Evolutionary conservation across 2,888 invertebrate species (phyloP), one percentile per base, ranked within the genome.

Genomic region (Dasypogon diadema): DNA sequence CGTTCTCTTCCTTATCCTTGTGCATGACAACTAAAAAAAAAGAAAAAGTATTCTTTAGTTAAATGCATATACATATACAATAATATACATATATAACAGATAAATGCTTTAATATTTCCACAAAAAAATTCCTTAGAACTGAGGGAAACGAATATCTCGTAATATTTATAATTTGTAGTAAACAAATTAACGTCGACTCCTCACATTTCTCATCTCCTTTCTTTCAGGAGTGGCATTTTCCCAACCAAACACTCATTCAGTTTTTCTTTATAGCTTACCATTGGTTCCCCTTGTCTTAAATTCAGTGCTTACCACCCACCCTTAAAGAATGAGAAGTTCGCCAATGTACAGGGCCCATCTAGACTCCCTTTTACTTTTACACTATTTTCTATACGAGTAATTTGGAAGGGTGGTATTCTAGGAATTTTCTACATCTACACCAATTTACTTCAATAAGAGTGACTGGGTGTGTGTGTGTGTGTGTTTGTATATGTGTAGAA

Each of bases 1-100:
- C 89, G 78, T 95, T 94, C 82, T 96, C 96, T 85, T 96, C 96
- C 85, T 96, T 96, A 83, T 95, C 95, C 88, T 96, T 95, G 90
- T 95, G 94, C 94, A 96, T 95, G 83, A 95, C 95, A 87, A 95
- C 96, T 96, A 91, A 0, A 92, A 92, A 85, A 87, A 87, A 75
- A 75, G 56, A 14, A 65, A n/a, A 24, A 54, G 18, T n/a, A n/a
- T n/a, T n/a, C n/a, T n/a, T n/a, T n/a, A n/a, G n/a, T n/a, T n/a
- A n/a, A n/a, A n/a, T n/a, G n/a, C n/a, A n/a, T n/a, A n/a, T n/a
- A n/a, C n/a, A n/a, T n/a, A n/a, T n/a, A n/a, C n/a, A n/a, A n/a
- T n/a, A n/a, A n/a, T n/a, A n/a, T n/a, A n/a, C n/a, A n/a, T n/a
- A n/a, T n/a, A n/a, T n/a, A n/a, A n/a, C n/a, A n/a, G n/a, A n/a